phyloP scores from a whole-genome alignment of 2,888 invertebrate species.

The Drosophila diplacantha region DNA sequence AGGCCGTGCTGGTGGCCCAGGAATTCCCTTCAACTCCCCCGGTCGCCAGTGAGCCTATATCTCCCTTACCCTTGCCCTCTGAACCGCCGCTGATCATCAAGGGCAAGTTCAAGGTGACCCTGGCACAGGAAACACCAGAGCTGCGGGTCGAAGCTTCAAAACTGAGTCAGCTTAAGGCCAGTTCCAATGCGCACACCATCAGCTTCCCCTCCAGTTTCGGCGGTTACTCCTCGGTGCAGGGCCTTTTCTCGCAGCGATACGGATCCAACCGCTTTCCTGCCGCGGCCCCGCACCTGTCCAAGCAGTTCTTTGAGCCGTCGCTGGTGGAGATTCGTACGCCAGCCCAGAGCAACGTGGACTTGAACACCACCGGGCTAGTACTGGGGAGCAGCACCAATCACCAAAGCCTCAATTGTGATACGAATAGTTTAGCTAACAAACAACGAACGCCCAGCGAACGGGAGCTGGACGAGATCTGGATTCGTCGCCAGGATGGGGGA shows the following conservation, averaged over 20 bases:
- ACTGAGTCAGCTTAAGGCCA: slow-evolving; percentile 67
- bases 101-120: slow-evolving; percentile 80
- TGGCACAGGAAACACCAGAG: slow-evolving; percentile 75
- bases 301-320: slow-evolving; percentile 89
- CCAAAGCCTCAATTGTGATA: slow-evolving; percentile 73
- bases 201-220: slow-evolving; percentile 82
- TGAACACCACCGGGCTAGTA: slow-evolving; percentile 51
- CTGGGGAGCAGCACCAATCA: slow-evolving; percentile 28
- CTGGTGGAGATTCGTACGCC: slow-evolving; percentile 85
- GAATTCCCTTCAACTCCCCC: neutral
- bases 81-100: slow-evolving; percentile 72
- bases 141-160: slow-evolving; percentile 73
- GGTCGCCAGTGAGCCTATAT: slow-evolving; percentile 1
- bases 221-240: slow-evolving; percentile 81
- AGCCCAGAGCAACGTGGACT: slow-evolving; percentile 77
- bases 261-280: slow-evolving; percentile 67
- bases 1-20: neutral
- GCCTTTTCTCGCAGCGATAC: slow-evolving; percentile 79
- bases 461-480: slow-evolving; percentile 75
- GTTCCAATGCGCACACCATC: slow-evolving; percentile 81
- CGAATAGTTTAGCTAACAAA: slow-evolving; percentile 54
- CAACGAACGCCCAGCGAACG: slow-evolving; percentile 60
- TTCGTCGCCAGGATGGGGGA: slow-evolving; percentile 50
- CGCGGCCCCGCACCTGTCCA: slow-evolving; percentile 83
- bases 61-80: slow-evolving; percentile 33